Evolutionary conservation across 2,888 invertebrate genomes (phyloP).

Genomic region (Ecdyonurus torrentis): DNA sequence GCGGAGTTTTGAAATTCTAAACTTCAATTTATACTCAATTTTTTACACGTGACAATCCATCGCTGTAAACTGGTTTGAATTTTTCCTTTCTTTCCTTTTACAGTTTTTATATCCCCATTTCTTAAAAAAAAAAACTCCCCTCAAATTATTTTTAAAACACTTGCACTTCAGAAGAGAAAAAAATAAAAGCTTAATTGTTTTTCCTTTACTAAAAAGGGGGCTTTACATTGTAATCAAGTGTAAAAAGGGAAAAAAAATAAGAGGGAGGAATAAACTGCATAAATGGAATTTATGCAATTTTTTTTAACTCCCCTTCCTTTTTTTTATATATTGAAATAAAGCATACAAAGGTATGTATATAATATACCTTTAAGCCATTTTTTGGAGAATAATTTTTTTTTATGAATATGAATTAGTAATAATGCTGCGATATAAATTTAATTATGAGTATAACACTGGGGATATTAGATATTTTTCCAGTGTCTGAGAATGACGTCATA

Average conservation of each 20-base stretch:
- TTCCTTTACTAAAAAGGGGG: neutral
- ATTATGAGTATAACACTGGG: too few relatives aligned
- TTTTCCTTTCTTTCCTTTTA: neutral
- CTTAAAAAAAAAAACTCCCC: neutral
- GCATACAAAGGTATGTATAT: too few relatives aligned
- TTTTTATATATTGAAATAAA: too few relatives aligned
- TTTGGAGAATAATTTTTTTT: too few relatives aligned
- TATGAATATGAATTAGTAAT: too few relatives aligned
- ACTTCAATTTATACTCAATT: too few relatives aligned
- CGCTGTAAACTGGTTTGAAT: neutral
- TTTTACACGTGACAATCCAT: neutral
- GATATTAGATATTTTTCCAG: too few relatives aligned
- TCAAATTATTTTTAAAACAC: neutral
- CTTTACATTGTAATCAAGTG: neutral
- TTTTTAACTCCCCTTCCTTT: neutral
- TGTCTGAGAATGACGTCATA: too few relatives aligned
- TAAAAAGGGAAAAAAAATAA: neutral
- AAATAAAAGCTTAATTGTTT: neutral
- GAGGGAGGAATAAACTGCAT: neutral
- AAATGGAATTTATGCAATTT: neutral
- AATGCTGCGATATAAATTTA: too few relatives aligned
- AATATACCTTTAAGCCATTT: too few relatives aligned
- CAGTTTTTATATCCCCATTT: neutral
- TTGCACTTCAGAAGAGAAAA: neutral
- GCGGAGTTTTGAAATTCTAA: neutral